phyloP scores from a whole-genome alignment of 2,113 vertebrate species.

The Brachyistius frenatus region DNA sequence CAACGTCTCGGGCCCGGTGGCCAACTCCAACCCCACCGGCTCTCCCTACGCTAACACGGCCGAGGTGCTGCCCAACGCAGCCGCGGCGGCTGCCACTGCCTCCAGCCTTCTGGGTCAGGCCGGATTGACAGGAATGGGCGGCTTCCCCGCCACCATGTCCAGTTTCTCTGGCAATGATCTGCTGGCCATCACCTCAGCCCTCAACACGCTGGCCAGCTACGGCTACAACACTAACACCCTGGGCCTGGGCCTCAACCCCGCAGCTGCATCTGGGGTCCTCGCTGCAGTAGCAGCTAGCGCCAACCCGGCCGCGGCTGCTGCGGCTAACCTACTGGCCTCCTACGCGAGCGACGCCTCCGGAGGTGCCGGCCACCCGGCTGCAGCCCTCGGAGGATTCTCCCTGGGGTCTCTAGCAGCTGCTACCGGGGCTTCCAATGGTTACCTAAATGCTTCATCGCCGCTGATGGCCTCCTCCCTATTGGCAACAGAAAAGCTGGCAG shows the following conservation, averaged over 20 bases:
- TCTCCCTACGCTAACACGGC: constrained; percentile 93
- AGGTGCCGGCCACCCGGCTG: constrained; percentile 84
- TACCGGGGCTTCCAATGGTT: constrained; percentile 91
- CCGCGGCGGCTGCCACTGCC: constrained; percentile 88
- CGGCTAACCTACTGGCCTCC: constrained; percentile 92
- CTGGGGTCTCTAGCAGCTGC: constrained; percentile 90
- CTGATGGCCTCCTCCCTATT: constrained; percentile 91
- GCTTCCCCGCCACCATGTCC: constrained; percentile 90
- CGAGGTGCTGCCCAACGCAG: constrained; percentile 89
- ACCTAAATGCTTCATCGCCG: constrained; percentile 90
- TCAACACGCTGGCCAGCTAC: constrained; percentile 95
- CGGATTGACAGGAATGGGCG: constrained; percentile 89
- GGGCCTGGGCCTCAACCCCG: constrained; percentile 93
- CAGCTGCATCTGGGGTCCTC: constrained; percentile 91
- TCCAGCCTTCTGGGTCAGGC: constrained; percentile 92
- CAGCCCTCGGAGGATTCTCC: constrained; percentile 88
- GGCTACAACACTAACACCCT: constrained; percentile 96
- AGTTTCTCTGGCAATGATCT: constrained; percentile 94
- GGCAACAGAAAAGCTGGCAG: constrained; percentile 91
- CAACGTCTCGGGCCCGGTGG: constrained; percentile 93
- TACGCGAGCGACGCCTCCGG: constrained; percentile 90
- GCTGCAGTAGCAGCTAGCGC: constrained; percentile 92
- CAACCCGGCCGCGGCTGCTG: constrained; percentile 91
- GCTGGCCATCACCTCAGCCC: constrained; percentile 94
- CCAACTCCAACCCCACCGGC: constrained; percentile 96